phyloP scores from a whole-genome alignment of 1,140 invertebrate species.

The Drosophila serrata region DNA sequence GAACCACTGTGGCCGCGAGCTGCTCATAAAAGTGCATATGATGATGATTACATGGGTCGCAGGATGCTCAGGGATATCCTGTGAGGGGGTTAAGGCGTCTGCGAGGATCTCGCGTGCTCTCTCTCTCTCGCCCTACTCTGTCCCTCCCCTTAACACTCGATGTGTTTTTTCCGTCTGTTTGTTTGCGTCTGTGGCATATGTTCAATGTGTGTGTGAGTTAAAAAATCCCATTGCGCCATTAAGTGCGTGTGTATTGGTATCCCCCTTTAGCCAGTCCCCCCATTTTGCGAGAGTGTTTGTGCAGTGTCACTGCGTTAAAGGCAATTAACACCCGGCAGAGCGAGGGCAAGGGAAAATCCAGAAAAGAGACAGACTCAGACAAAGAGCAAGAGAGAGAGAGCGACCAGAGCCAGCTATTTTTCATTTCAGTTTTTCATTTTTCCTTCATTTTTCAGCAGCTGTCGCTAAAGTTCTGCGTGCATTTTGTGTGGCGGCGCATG shows the following conservation, averaged over 20 bases:
- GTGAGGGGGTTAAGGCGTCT: conserved; percentile 24
- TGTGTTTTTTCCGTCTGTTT: conserved; percentile 50
- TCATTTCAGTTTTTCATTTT: conserved; percentile 51
- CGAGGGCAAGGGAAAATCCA: conserved; percentile 9
- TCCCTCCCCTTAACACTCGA: neutral
- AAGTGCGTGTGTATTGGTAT: conserved; percentile 64
- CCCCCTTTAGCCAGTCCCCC: neutral
- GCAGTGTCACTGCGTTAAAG: conserved; percentile 76
- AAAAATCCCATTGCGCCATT: conserved; percentile 65
- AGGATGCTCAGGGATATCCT: conserved; percentile 26
- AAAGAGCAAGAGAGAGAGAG: conserved; percentile 1
- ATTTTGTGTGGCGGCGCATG: conserved; percentile 64
- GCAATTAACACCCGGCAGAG: conserved; percentile 65
- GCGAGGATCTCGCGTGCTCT: conserved; percentile 20
- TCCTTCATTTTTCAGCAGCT: conserved; percentile 56
- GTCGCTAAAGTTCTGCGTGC: conserved; percentile 58
- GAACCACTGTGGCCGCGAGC: conserved; percentile 34
- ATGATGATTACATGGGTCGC: conserved; percentile 53
- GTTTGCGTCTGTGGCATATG: conserved; percentile 68
- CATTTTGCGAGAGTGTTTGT: conserved; percentile 48
- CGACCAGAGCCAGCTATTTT: conserved; percentile 33
- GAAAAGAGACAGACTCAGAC: neutral
- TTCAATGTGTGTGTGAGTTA: conserved; percentile 26
- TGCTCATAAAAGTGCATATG: conserved; percentile 59
- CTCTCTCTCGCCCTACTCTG: neutral